Evolutionary conservation across 2,888 invertebrate species (phyloP), one percentile per base, ranked within the genome.

Genomic region (Auanema freiburgensis): DNA sequence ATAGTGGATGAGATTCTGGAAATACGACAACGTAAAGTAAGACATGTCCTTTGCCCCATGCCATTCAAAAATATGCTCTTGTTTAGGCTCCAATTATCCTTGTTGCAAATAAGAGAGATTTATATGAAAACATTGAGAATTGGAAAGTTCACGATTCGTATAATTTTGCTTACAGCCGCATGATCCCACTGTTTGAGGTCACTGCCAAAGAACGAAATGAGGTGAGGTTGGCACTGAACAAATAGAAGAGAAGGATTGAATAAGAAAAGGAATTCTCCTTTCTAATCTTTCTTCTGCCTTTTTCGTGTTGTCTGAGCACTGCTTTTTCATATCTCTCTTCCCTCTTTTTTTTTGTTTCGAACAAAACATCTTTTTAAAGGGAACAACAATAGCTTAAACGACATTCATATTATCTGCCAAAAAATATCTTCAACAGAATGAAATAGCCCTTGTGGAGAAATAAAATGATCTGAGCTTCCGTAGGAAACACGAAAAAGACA

Each of bases 61-160:
- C 25, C 46, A 25, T 11, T 40, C 11, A 33, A 54, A 16, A 18
- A 40, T 56, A 8, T 42, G 1, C 23, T 55, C 50, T 11, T 14
- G 61, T 64, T 62, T 52, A 77, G 76, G 67, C 70, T 25, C 77
- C 80, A 0, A 63, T 81, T 5, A 51, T 81, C n/a, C 60, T 81
- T 25, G 63, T 79, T 5, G 77, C 74, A 25, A 80, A 80, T 63
- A 80, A 80, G 60, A 63, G 53, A 6, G 78, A 78, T 58, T 11
- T 65, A 18, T 57, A 43, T 40, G 40, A 43, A 4, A 23, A 60
- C 23, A 60, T 52, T 42, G 14, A 16, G 3, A 53, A 59, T 52
- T 61, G 60, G 57, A 16, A 12, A 11, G 42, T 56, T 46, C 16
- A 62, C 53, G 8, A 62, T 59, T 40, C 52, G 51, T 52, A 59